A percentile compares a stretch with the other conserved stretches of the same genome.
phyloP scores from a whole-genome alignment of 92 coral and sea anemone genomes.

The Actinostola sp. region DNA sequence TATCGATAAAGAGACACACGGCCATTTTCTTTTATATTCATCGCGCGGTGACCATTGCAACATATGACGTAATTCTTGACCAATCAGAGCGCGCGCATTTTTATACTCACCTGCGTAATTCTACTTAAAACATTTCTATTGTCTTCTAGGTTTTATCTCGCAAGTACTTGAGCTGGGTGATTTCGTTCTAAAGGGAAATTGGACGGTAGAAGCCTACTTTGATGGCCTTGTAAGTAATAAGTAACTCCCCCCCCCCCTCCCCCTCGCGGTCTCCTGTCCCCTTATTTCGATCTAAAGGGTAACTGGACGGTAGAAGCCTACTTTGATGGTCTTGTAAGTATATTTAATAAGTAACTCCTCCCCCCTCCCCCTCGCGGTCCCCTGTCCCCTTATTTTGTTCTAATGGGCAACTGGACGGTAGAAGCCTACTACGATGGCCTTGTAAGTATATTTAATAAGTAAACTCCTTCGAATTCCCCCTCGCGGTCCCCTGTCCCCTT shows the following conservation, averaged over 20 bases:
- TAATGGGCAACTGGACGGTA: slow-evolving; percentile 87
- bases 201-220: slow-evolving; percentile 87
- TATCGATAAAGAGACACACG: too few species aligned
- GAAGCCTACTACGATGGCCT: slow-evolving; percentile 82
- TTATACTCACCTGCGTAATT: neutral
- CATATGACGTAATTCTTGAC: too few species aligned
- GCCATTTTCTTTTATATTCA: too few species aligned
- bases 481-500: too few species aligned
- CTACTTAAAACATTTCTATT: neutral
- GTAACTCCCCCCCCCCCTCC: too few species aligned
- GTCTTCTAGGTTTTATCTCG: slow-evolving; percentile 75
- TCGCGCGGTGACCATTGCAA: too few species aligned
- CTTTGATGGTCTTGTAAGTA: slow-evolving; percentile 82
- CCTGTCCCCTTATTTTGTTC: too few species aligned
- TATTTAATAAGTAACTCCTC: neutral
- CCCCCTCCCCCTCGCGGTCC: too few species aligned
- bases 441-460: too few species aligned
- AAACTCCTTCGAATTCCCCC: too few species aligned
- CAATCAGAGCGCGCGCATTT: neutral
- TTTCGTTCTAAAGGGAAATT: slow-evolving; percentile 75
- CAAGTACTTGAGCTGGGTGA: slow-evolving; percentile 56
- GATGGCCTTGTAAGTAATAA: slow-evolving; percentile 77
- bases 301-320: slow-evolving; percentile 89
- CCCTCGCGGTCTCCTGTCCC: too few species aligned
- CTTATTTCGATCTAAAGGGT: slow-evolving; percentile 68